Percentiles rank a stretch among this genome's conserved stretches.
Conservation (phyloP, 2,797 vertebrate species). For the Leuciscus waleckii region DNA sequence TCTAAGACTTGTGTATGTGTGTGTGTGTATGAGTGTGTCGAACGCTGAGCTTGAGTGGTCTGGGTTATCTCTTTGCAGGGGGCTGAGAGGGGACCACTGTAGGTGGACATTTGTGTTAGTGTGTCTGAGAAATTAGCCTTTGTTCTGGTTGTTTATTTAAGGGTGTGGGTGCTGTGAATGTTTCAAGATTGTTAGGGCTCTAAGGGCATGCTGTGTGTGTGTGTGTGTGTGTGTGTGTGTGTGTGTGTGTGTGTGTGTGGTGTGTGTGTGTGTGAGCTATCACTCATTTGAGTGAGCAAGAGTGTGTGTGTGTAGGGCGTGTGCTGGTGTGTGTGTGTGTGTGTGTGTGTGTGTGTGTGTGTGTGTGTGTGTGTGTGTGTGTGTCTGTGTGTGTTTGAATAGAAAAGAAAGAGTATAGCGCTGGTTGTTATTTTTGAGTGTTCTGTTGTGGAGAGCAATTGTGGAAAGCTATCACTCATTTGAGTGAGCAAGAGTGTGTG, state of each 20-base stretch:
- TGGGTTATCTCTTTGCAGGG: constrained; percentile 24
- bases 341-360: too few relatives aligned
- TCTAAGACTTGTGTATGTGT: not conserved
- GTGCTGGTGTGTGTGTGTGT: constrained; percentile 13
- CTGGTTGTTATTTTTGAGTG: constrained; percentile 16
- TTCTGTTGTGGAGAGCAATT: constrained; percentile 7
- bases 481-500: not conserved
- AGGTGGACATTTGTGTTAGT: constrained; percentile 30
- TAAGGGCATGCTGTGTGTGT: constrained; percentile 28
- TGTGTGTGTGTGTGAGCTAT: constrained; percentile 26
- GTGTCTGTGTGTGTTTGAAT: not conserved
- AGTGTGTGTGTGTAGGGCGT: too few relatives aligned
- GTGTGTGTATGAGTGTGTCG: constrained; percentile 19
- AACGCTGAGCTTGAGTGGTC: constrained; percentile 2
- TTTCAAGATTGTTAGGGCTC: constrained; percentile 25
- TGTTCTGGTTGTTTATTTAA: constrained; percentile 56
- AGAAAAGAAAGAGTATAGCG: not conserved
- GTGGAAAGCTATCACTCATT: constrained; percentile 5
- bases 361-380: constrained; percentile 20
- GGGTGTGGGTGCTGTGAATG: constrained; percentile 45
- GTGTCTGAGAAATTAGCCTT: constrained; percentile 35
- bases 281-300: too few relatives aligned
- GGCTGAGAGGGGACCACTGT: constrained; percentile 15
- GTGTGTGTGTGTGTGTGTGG: not conserved
- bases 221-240: not conserved